Evolutionary conservation across 2,888 invertebrate species (phyloP).

Genomic region (Agrochola macilenta): DNA sequence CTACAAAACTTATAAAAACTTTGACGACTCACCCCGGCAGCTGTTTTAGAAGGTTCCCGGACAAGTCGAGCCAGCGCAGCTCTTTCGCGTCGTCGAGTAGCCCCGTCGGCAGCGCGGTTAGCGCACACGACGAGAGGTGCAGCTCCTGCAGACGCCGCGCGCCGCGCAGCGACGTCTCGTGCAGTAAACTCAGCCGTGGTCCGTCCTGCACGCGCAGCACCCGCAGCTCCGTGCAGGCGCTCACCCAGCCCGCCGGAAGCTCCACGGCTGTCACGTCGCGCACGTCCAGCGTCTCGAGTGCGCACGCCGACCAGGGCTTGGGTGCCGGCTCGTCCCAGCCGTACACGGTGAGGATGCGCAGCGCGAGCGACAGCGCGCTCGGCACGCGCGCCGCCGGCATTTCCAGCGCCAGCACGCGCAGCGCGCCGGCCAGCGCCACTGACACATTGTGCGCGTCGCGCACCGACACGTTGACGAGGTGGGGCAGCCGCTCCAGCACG

Average conservation of each 20-base stretch:
- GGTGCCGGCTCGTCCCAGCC: conserved; percentile 48
- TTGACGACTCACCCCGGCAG: conserved; percentile 67
- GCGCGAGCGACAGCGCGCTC: conserved; percentile 44
- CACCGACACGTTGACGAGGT: conserved; percentile 28
- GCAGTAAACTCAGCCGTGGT: background rate
- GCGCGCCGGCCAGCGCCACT: conserved; percentile 27
- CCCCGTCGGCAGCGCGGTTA: conserved; percentile 60
- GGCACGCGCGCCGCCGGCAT: conserved; percentile 31
- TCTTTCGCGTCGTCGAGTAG: conserved; percentile 61
- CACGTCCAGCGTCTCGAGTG: conserved; percentile 44
- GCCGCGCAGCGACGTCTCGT: conserved; percentile 5
- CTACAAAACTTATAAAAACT: background rate
- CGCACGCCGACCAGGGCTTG: conserved; percentile 53
- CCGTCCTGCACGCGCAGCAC: conserved; percentile 12
- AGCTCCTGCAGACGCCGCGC: conserved; percentile 28
- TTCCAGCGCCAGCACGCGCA: conserved; percentile 36
- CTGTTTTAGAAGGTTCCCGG: conserved; percentile 61
- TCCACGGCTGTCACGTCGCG: background rate
- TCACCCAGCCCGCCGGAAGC: conserved; percentile 42
- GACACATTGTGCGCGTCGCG: conserved; percentile 20
- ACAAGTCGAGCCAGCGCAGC: conserved; percentile 62
- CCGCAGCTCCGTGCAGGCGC: conserved; percentile 6
- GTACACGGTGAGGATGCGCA: conserved; percentile 39
- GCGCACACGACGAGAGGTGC: conserved; percentile 28
- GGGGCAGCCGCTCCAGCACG: conserved; percentile 31